A percentile compares a stretch with the other conserved stretches of the same genome.
Conservation (phyloP, 2,797 vertebrate genomes). For the Chaunax sp. region DNA sequence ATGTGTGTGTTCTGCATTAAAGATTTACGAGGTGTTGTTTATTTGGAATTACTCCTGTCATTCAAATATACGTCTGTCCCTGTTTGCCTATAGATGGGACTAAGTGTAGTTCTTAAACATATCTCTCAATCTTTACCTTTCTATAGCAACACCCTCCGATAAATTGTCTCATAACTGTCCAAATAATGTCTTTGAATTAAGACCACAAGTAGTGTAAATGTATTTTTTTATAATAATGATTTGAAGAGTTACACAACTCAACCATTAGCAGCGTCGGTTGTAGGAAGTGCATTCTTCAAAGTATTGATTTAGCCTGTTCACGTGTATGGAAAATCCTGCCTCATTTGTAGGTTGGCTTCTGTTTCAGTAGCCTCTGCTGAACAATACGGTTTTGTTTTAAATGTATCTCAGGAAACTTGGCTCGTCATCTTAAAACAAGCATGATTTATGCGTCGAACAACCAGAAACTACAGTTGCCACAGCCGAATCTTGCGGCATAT, state of each 20-base stretch:
- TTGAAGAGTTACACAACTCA: neutral
- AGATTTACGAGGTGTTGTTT: constrained; percentile 68
- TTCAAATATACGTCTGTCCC: constrained; percentile 39
- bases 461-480: no score
- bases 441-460: no score
- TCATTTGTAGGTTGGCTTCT: constrained; percentile 2
- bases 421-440: no score
- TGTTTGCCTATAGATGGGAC: constrained; percentile 8
- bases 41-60: constrained; percentile 63
- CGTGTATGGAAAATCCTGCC: neutral
- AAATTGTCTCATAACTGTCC: neutral
- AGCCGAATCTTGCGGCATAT: no score
- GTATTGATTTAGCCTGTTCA: neutral
- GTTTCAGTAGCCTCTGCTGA: constrained; percentile 8
- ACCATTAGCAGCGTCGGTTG: neutral
- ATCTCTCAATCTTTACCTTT: constrained; percentile 6
- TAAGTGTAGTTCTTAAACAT: constrained; percentile 5
- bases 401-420: neutral
- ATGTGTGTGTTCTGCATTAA: constrained; percentile 53
- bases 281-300: neutral
- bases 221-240: neutral
- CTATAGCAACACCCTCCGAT: neutral
- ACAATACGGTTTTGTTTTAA: neutral
- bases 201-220: neutral
- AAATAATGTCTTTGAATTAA: neutral